Evolutionary conservation across 92 coral and sea anemone genomes (phyloP), one percentile per base, ranked within the genome.

Genomic region (Porites divaricata): DNA sequence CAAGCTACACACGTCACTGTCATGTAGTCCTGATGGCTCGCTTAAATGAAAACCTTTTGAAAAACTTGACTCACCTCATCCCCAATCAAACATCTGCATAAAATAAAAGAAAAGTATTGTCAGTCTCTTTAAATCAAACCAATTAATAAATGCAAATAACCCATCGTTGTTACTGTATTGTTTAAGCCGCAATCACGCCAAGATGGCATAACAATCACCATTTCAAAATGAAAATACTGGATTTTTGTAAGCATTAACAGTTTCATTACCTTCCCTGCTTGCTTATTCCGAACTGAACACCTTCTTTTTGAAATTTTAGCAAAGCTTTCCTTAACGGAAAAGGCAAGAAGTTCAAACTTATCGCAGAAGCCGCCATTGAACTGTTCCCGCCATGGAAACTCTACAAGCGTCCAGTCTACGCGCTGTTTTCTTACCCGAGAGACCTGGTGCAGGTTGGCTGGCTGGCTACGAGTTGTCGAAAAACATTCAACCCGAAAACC

Each of bases 241-340:
- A 15, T 25, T 70, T 79, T 61, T 67, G 54, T 16, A 35, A 15
- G 35, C 67, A 14, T 54, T 13, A 23, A 35, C 11, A 23, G 4
- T 49, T 62, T 50, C 41, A 64, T 83, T 80, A 96, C 98, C 98
- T 96, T 86, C 98, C 98, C 51, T 94, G 69, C 25, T 96, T 96
- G 51, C 89, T 80, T 63, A 96, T 90, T n/a, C 93, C 98, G 89
- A 96, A 96, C 61, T 83, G 77, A n/a, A 93, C 92, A 24, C 98
- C 98, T 14, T 92, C 80, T 71, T 88, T 89, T 83, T 96, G 98
- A 64, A 96, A 96, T 45, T 92, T 88, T 10, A 96, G 93, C 74
- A 96, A 72, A 24, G 98, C 84, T 25, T 85, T 82, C 23, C 88
- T 75, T 24, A 96, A 87, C 48, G 91, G 84, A 50, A 79, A 81